Base-by-base conservation (phyloP, 1,140 invertebrate genomes). In the Zophobas atratus region DNA sequence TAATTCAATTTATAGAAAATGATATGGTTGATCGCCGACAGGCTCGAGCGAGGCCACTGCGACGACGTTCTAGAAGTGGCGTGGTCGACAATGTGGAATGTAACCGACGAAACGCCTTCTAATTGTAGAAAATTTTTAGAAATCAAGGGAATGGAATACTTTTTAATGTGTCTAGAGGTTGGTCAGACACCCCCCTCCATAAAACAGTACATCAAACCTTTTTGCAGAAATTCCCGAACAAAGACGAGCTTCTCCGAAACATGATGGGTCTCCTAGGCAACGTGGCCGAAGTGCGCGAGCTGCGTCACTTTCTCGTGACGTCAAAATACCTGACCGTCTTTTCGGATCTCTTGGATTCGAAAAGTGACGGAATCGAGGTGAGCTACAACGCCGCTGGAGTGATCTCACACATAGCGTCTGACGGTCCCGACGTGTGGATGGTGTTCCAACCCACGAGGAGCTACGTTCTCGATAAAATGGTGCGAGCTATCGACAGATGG, bases 11-110 rank as follows among this genome's bases (percentile, higher is more conserved):
- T 84, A 70, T 76, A 96, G 93, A 95, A 92, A 87, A 97, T 98
- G 96, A 86, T 98, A 48, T 89, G 90, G 76, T 88, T 98, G 71
- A 97, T 98, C 60, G 89, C 92, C 74, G 92, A 94, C 81, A 90
- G 95, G 55, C 87, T 97, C 41, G 89, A 91, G 6, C 88, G 91
- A 49, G 88, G 90, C 48, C 86, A 93, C 32, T 98, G 96, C 86
- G 98, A 99, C 86, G 97, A 99, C 87, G 95, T 99, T 0, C 91
- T 99, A 87, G 97, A 99, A 88, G 96, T 98, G 8, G 96, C 97
- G 2, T 99, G 98, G 98, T 98, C 97, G 76, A 97, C 96, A 1
- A 95, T 99, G 94, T 97, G 95, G 95, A 99, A 99, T 88, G 96
- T 99, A 56, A 99, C 98, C 56, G 97, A 99, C 88, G 97, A 98